These are phyloP conservation scores for Plecturocebus donacophilus DNA, from an alignment of 2,113 vertebrate genomes.

Conservation along the genomic window DNA sequence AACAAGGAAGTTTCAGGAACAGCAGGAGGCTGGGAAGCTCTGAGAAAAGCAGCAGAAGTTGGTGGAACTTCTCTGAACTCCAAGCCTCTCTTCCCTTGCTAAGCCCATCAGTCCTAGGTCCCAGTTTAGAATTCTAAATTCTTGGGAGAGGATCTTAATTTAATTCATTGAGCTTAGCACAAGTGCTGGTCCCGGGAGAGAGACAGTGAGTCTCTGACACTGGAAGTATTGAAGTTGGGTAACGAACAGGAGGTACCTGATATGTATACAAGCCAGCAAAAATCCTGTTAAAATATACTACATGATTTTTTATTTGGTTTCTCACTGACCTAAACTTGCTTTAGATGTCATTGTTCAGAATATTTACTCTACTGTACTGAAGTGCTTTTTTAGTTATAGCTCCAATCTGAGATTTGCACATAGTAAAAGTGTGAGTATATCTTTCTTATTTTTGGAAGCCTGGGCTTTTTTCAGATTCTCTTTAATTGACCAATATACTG, in stretches of 20 bases:
- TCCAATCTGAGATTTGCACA: not conserved
- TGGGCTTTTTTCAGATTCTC: not conserved
- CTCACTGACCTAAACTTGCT: not conserved
- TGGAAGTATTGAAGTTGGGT: not conserved
- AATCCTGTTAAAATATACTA: not conserved
- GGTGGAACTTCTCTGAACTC: not conserved
- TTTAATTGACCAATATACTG: slow-evolving; percentile 12
- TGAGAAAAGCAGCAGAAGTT: not conserved
- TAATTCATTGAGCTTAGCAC: not conserved
- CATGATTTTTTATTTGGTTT: not conserved
- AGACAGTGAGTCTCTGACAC: not conserved
- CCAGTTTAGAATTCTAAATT: slow-evolving; percentile 3
- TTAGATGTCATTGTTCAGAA: not conserved
- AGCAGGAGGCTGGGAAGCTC: not conserved
- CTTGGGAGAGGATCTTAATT: not conserved
- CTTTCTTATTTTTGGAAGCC: not conserved
- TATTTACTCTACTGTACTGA: not conserved
- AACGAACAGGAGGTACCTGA: no score
- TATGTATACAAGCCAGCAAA: not conserved
- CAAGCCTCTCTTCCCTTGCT: not conserved
- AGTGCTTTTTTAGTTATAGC: not conserved
- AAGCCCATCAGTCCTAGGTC: not conserved
- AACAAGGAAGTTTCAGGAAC: not conserved
- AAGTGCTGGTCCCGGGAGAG: not conserved
- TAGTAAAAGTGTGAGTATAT: not conserved